phyloP scores from a whole-genome alignment of 2,888 invertebrate species.

The Amitus sp. region DNA sequence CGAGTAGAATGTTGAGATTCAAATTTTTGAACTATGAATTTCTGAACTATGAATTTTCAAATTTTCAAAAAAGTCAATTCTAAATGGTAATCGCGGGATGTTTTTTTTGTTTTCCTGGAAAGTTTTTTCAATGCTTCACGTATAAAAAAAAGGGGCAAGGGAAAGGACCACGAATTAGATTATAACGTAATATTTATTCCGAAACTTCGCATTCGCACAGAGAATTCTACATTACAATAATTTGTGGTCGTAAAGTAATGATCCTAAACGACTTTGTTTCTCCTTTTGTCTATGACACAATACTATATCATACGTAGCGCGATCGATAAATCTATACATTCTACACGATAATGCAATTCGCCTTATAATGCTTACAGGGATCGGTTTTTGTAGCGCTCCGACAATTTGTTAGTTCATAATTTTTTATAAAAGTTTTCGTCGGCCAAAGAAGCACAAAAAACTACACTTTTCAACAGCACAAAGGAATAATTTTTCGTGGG shows the following conservation, averaged over 20 bases:
- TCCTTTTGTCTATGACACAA: conserved; percentile 38
- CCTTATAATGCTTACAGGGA: conserved; percentile 60
- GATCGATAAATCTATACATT: conserved; percentile 43
- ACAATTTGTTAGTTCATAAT: conserved; percentile 23
- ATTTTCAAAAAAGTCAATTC: no score
- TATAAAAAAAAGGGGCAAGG: no score
- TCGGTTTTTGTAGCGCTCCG: conserved; percentile 41
- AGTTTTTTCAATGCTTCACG: no score
- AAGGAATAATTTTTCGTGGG: no score
- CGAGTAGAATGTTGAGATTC: no score
- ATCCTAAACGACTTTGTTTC: no score
- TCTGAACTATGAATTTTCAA: no score
- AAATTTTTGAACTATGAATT: no score
- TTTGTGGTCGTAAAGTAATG: no score
- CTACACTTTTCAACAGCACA: no score
- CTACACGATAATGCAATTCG: conserved; percentile 41
- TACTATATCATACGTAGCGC: conserved; percentile 36
- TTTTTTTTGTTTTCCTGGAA: no score
- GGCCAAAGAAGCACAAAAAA: not conserved
- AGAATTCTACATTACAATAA: conserved; percentile 50
- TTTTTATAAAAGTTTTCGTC: conserved; percentile 4
- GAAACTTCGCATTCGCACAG: conserved; percentile 51
- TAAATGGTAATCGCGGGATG: no score
- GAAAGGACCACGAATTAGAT: conserved; percentile 28
- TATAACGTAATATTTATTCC: conserved; percentile 54